phyloP scores from a whole-genome alignment of 2,797 vertebrate genomes.

The Otolemur crassicaudatus region DNA sequence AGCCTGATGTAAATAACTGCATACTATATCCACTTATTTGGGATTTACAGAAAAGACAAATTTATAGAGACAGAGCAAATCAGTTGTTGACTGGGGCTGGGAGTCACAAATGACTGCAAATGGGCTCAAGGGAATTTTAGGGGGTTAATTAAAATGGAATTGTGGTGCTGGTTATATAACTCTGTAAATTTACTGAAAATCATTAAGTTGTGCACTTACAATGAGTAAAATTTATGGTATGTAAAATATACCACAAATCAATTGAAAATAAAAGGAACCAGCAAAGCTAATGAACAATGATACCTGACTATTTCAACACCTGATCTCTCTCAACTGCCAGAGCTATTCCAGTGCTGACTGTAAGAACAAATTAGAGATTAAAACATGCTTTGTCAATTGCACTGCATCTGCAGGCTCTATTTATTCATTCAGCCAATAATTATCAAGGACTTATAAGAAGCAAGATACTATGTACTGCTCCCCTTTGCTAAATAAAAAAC shows the following conservation, averaged over 20 bases:
- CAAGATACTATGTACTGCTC: background rate
- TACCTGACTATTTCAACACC: background rate
- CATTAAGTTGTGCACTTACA: background rate
- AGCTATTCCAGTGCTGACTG: slow-evolving; percentile 8
- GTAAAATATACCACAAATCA: background rate
- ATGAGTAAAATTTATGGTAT: background rate
- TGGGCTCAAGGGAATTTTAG: background rate
- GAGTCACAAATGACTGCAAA: background rate
- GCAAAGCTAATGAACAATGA: background rate
- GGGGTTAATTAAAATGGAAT: background rate
- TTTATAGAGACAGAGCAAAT: slow-evolving; percentile 10
- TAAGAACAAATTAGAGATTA: slow-evolving; percentile 18
- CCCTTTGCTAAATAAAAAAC: slow-evolving; percentile 31
- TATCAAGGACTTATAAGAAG: slow-evolving; percentile 12
- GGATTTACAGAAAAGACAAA: slow-evolving; percentile 35
- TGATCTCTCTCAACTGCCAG: background rate
- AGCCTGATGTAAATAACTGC: background rate
- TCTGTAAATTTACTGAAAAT: background rate
- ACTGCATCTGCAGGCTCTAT: background rate
- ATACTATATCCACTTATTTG: background rate
- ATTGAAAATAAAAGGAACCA: slow-evolving; percentile 23
- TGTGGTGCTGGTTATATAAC: background rate
- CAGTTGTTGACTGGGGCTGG: background rate
- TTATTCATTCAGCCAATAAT: slow-evolving; percentile 20
- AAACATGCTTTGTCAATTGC: background rate